Base-by-base conservation (phyloP, 92 coral and sea anemone species). In the Bergia sp. region DNA sequence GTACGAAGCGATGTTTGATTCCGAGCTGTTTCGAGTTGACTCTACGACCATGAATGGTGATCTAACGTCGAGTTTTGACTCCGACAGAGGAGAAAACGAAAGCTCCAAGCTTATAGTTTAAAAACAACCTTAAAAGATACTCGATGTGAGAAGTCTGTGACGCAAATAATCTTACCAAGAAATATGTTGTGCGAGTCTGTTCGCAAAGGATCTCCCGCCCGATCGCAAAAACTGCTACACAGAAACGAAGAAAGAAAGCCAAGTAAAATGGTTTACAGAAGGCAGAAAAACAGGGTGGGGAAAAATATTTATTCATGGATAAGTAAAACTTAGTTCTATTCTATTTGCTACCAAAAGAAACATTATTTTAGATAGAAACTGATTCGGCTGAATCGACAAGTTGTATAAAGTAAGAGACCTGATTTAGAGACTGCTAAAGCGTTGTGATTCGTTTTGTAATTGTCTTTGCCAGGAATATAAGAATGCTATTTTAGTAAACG, bases 1-100 rank as follows among this genome's bases (percentile, higher is more conserved):
- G 47, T 97, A 97, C 89, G 99, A 97, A 65, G 95, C 97, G 1
- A 77, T 94, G 86, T 91, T 92, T 61, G 92, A 81, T 39, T 88
- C 91, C 43, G 87, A 84, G 21, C 47, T 84, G 53, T 84, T 84
- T 72, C 77, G 87, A 4, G 78, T 84, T 6, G 87, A 84, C 77
- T 84, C 87, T 1, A 44, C 87, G 13, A 69, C 79, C 44, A 72
- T 84, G 79, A 84, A 84, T 40, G 87, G 87, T 0, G 87, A 84
- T 72, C 79, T 84, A 36, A 65, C 87, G 47, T 36, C 78, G 1
- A 84, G 87, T 73, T 36, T 84, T 15, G 87, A 71, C 45, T 84
- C 87, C 2, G 87, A 84, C 66, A 45, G 55, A 84, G 87, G 77
- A 1, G 87, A 84, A 72, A 84, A 37, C 78, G 87, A 84, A 69